These are phyloP conservation scores for Drosophila paulistorum DNA, from an alignment of 1,140 invertebrate species.

Conservation along the genomic window DNA sequence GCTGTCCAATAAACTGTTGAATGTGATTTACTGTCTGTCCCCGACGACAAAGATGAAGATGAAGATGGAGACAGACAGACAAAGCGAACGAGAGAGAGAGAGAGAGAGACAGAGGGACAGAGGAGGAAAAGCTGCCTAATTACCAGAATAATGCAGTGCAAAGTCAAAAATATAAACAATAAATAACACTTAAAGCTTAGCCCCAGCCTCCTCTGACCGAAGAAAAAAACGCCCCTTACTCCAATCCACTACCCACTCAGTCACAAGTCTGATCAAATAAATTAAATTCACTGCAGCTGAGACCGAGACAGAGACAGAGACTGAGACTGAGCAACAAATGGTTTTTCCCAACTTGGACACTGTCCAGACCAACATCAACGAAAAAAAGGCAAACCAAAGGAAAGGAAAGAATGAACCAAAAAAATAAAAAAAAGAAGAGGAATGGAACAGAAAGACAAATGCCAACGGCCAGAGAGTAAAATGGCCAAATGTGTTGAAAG, in stretches of 20 bases:
- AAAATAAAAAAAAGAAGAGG: background rate
- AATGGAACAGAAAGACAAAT: slow-evolving; percentile 59
- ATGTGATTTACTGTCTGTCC: slow-evolving; percentile 48
- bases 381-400: slow-evolving; percentile 1
- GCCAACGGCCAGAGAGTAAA: slow-evolving; percentile 65
- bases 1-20: slow-evolving; percentile 58
- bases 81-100: background rate
- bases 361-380: slow-evolving; percentile 49
- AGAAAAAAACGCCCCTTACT: slow-evolving; percentile 27
- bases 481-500: slow-evolving; percentile 77
- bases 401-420: background rate
- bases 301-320: slow-evolving; percentile 27
- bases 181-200: slow-evolving; percentile 62
- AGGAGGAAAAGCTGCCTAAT: slow-evolving; percentile 72
- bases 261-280: slow-evolving; percentile 61
- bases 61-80: background rate
- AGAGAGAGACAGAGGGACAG: slow-evolving; percentile 4
- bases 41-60: background rate
- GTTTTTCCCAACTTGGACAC: slow-evolving; percentile 63
- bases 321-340: slow-evolving; percentile 69
- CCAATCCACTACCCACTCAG: background rate
- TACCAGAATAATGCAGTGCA: slow-evolving; percentile 72
- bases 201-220: background rate
- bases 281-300: slow-evolving; percentile 76
- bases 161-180: slow-evolving; percentile 52